A percentile compares a stretch with the other conserved stretches of the same genome.
phyloP scores from a whole-genome alignment of 2,797 vertebrate genomes.

The Smutsia gigantea region DNA sequence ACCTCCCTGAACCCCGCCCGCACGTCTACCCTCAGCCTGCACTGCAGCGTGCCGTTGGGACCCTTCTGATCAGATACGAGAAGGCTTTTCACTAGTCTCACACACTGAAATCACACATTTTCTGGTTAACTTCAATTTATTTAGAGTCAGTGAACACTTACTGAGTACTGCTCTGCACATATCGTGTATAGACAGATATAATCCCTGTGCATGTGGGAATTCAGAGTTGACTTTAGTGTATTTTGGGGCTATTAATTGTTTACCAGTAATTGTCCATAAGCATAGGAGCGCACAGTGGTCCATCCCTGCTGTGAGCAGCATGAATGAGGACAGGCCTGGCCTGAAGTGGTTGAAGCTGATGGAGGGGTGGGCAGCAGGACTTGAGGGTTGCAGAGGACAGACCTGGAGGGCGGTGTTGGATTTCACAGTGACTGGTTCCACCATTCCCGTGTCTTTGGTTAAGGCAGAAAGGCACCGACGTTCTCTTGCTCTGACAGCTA shows the following conservation, averaged over 20 bases:
- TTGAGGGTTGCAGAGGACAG: background rate
- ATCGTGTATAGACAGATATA: too few relatives aligned
- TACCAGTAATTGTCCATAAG: background rate
- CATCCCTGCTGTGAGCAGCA: fast-evolving
- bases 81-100: background rate
- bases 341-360: background rate
- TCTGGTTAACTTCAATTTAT: background rate
- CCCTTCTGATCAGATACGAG: background rate
- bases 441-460: background rate
- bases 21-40: background rate
- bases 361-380: too few relatives aligned
- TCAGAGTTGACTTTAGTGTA: background rate
- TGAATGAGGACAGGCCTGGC: background rate
- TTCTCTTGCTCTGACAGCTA: background rate
- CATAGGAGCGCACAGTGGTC: too few relatives aligned
- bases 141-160: background rate
- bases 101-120: background rate
- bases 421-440: background rate
- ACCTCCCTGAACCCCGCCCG: background rate
- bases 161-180: background rate
- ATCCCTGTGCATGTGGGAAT: background rate
- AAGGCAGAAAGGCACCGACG: background rate
- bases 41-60: background rate
- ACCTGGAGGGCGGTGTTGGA: background rate
- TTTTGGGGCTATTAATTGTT: background rate